Evolutionary conservation across 2,797 vertebrate genomes (phyloP).

Genomic region (Enteromius unitaeniatus): DNA sequence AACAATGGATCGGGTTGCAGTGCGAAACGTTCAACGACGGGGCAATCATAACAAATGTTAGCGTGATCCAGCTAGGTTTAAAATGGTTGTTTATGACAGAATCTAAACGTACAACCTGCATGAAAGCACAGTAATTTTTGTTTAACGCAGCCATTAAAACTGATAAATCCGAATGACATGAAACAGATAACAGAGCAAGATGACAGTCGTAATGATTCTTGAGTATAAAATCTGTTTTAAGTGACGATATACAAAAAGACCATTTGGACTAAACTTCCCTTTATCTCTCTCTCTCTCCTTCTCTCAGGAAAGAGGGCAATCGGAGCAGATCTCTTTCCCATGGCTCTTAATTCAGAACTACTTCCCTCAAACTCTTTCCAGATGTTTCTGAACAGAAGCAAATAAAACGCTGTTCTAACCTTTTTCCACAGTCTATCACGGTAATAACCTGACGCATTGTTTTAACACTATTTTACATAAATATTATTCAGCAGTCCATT

Average conservation of each 20-base stretch:
- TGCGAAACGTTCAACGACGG: not conserved
- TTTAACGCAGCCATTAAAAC: slow-evolving; percentile 20
- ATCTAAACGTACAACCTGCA: slow-evolving; percentile 9
- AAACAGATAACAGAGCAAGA: slow-evolving; percentile 10
- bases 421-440: slow-evolving; percentile 51
- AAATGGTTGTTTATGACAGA: slow-evolving; percentile 24
- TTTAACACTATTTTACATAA: slow-evolving; percentile 43
- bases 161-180: slow-evolving; percentile 7
- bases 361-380: slow-evolving; percentile 67
- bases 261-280: slow-evolving; percentile 26
- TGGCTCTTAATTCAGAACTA: slow-evolving; percentile 66
- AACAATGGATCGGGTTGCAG: slow-evolving; percentile 35
- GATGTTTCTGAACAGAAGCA: slow-evolving; percentile 68
- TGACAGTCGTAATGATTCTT: not conserved
- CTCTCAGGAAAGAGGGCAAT: slow-evolving; percentile 48
- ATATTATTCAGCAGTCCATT: slow-evolving; percentile 34
- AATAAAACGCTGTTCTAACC: slow-evolving; percentile 62
- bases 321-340: slow-evolving; percentile 57
- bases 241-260: slow-evolving; percentile 30
- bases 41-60: slow-evolving; percentile 12
- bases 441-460: slow-evolving; percentile 51
- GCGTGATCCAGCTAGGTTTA: not conserved
- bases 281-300: slow-evolving; percentile 37
- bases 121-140: slow-evolving; percentile 7
- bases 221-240: slow-evolving; percentile 29